Percentiles rank a stretch among this genome's conserved stretches.
Evolutionary conservation across 2,888 invertebrate species (phyloP).

Genomic region (Polymixis flavicincta): DNA sequence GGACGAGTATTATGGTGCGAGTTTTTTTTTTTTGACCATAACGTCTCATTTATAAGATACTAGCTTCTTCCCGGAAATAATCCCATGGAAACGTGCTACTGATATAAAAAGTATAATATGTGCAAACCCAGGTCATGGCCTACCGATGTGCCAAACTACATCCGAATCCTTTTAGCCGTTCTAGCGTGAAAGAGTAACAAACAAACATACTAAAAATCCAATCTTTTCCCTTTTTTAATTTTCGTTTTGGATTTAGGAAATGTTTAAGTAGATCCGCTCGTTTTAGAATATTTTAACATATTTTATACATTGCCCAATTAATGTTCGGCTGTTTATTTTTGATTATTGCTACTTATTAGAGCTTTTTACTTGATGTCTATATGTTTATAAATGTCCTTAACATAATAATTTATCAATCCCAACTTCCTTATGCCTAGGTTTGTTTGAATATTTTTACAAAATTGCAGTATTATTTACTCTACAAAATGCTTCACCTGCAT

Average conservation of each 20-base stretch:
- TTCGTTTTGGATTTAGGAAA: not conserved
- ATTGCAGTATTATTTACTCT: not conserved
- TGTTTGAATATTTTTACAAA: too few species aligned
- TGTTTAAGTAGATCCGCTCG: not conserved
- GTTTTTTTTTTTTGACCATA: slow-evolving; percentile 36
- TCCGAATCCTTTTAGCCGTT: too few species aligned
- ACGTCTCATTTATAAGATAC: too few species aligned
- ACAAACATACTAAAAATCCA: too few species aligned
- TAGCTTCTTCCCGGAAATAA: too few species aligned
- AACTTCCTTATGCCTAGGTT: not conserved
- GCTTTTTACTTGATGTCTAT: not conserved
- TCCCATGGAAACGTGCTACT: too few species aligned
- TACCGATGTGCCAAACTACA: too few species aligned
- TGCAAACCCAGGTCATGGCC: too few species aligned
- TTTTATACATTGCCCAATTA: not conserved
- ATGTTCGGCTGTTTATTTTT: not conserved
- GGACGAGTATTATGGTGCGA: slow-evolving; percentile 82
- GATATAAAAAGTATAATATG: too few species aligned
- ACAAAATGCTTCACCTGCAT: slow-evolving; percentile 20
- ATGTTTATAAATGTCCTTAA: not conserved
- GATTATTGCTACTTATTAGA: not conserved
- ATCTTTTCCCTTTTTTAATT: too few species aligned
- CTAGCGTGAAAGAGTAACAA: too few species aligned
- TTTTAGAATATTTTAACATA: not conserved
- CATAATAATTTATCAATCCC: not conserved